Base-by-base conservation (phyloP, 1,140 invertebrate species). In the Drosophila pallidifrons region DNA sequence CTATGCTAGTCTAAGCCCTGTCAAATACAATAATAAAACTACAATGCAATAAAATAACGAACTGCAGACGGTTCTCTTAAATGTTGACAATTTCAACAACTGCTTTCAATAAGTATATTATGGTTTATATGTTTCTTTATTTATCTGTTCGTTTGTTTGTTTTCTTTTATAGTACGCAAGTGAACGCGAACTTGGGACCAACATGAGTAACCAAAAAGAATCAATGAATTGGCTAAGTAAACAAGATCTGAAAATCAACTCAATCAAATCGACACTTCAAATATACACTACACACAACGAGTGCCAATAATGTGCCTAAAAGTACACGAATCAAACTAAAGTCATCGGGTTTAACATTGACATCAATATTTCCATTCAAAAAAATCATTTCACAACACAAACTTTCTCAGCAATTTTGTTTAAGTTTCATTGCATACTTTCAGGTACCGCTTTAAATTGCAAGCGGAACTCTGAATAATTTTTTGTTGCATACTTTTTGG, bases 141-240 rank as follows among this genome's bases (percentile, higher is more conserved):
- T 87, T 77, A 35, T 71, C 51, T 86, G 59, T 55, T 43, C 43
- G 28, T 79, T 87, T 81, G 41, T 71, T 55, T 86, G 59, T 55
- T 43, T 69, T 82, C 38, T 80, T 63, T 76, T 66, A 79, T 89
- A 88, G 83, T 89, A 70, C 83, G 83, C 85, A 88, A 88, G 74
- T 88, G 83, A 88, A 83, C 60, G 67, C 60, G 55, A 80, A 67
- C 76, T 82, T 77, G 81, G 83, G 83, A 88, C 68, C 82, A 76
- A 77, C 69, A 68, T 45, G 75, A 70, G 45, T 61, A 73, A 55
- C 57, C 79, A 74, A 76, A 78, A 74, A 73, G 75, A 43, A 16
- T 32, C 67, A 20, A 54, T 58, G 66, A 75, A 86, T 86, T 86
- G 82, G 85, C 83, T 88, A 88, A 88, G 83, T 88, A 88, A 74